Evolutionary conservation across 2,888 invertebrate species (phyloP), one percentile per base, ranked within the genome.

Genomic region (Cremastinae sp.): DNA sequence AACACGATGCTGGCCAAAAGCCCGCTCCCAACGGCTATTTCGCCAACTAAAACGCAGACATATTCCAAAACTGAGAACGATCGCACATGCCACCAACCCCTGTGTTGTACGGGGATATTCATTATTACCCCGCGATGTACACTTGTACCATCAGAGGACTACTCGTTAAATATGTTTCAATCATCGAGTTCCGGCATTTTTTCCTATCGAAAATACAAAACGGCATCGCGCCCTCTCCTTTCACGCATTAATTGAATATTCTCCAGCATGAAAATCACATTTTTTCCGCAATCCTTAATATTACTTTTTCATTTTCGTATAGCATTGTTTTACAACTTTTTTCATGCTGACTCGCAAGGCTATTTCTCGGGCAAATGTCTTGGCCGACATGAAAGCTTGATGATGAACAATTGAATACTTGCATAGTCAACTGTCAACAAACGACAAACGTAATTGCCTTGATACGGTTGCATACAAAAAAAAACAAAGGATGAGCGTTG

Each of bases 1-100:
- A 53, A 79, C 79, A 75, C 78, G 74, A 79, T 70, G 77, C 62
- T 65, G 75, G 54, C n/a, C n/a, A n/a, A n/a, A 43, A 16, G 41
- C 45, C 9, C 66, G 16, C 47, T 36, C 22, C 59, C 10, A 58
- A 43, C 56, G 68, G 10, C 51, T 53, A 36, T 41, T 49, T 49
- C 9, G 38, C 43, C 10, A n/a, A 69, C 51, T n/a, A 10, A 36
- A 49, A 10, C 14, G 45, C 45, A 61, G 9, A 38, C 20, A 41
- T 41, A 12, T 18, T 12, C 20, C 34, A 28, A 10, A 34, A 36
- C 45, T 64, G 65, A 74, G 78, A 73, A 75, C 72, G 73, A 61
- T 69, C 38, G 64, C 28, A 58, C 62, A 8, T 16, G 45, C 54
- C 38, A 54, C 28, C 54, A 10, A 53, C 43, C 41, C 36, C 20